These are phyloP conservation scores for Sebastiscus albofasciatus DNA, from an alignment of 2,797 vertebrate species.

Conservation along the genomic window DNA sequence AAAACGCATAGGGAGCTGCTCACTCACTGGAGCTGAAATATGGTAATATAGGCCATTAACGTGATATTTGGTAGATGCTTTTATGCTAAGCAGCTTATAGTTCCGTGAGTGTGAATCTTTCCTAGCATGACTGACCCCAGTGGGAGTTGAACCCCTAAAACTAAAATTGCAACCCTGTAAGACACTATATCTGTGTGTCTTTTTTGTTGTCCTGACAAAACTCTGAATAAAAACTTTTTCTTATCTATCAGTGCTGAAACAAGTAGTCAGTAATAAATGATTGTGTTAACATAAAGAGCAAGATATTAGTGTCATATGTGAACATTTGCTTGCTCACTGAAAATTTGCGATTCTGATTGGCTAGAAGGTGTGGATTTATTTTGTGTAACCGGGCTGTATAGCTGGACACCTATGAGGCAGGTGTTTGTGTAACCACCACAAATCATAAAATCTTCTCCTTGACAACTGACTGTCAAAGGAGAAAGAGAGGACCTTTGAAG, in stretches of 20 bases:
- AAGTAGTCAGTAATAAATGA: neutral
- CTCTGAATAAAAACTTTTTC: neutral
- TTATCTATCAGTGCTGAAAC: neutral
- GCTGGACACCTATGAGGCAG: neutral
- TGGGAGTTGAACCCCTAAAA: slow-evolving; percentile 23
- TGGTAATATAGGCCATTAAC: slow-evolving; percentile 58
- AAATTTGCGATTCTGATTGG: neutral
- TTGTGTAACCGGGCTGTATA: neutral
- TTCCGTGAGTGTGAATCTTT: slow-evolving; percentile 43
- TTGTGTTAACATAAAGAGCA: neutral
- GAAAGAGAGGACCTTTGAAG: neutral
- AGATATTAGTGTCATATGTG: neutral
- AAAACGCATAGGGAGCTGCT: slow-evolving; percentile 27
- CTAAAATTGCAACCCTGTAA: neutral
- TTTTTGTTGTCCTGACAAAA: neutral
- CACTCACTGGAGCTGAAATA: slow-evolving; percentile 53
- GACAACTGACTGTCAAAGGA: neutral
- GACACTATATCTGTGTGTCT: neutral
- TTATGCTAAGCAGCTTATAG: slow-evolving; percentile 54
- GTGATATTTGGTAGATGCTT: slow-evolving; percentile 48
- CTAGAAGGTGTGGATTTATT: neutral
- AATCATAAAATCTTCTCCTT: neutral
- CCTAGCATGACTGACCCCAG: slow-evolving; percentile 42
- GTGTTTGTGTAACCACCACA: neutral
- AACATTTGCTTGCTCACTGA: neutral